Percentiles rank a stretch among this genome's conserved stretches.
phyloP scores from a whole-genome alignment of 2,888 invertebrate species.

The Crematogaster levior region DNA sequence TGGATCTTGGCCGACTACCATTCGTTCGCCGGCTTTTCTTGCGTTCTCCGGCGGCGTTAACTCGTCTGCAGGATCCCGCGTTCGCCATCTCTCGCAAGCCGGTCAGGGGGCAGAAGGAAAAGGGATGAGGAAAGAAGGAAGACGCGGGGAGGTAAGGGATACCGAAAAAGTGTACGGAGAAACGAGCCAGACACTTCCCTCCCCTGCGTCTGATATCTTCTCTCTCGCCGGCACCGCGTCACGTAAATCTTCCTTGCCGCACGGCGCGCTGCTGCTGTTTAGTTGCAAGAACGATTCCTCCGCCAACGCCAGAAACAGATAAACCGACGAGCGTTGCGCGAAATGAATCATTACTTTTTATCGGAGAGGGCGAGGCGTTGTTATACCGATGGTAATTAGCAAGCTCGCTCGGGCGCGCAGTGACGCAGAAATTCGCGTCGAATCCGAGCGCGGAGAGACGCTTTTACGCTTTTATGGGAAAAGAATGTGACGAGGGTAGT shows the following conservation, averaged over 20 bases:
- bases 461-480: slow-evolving; percentile 41
- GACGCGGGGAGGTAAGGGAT: slow-evolving; percentile 54
- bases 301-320: slow-evolving; percentile 65
- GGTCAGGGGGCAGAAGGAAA: slow-evolving; percentile 39
- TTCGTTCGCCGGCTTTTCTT: slow-evolving; percentile 57
- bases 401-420: slow-evolving; percentile 13
- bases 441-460: not conserved
- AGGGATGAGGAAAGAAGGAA: slow-evolving; percentile 32
- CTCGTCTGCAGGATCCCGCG: slow-evolving; percentile 38
- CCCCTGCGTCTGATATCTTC: slow-evolving; percentile 64
- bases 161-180: slow-evolving; percentile 62
- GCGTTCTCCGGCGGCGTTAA: slow-evolving; percentile 51
- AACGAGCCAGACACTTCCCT: slow-evolving; percentile 65
- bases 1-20: slow-evolving; percentile 62
- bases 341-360: slow-evolving; percentile 53
- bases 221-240: slow-evolving; percentile 63
- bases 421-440: slow-evolving; percentile 34
- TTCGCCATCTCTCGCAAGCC: slow-evolving; percentile 48
- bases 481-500: slow-evolving; percentile 53
- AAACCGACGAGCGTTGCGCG: slow-evolving; percentile 60
- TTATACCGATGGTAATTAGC: slow-evolving; percentile 62
- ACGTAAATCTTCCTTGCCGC: slow-evolving; percentile 71
- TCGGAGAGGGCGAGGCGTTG: slow-evolving; percentile 39
- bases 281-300: slow-evolving; percentile 72
- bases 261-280: slow-evolving; percentile 56